These are phyloP conservation scores for Gnathonemus longibarbis DNA, from an alignment of 2,113 vertebrate genomes.

Conservation along the genomic window DNA sequence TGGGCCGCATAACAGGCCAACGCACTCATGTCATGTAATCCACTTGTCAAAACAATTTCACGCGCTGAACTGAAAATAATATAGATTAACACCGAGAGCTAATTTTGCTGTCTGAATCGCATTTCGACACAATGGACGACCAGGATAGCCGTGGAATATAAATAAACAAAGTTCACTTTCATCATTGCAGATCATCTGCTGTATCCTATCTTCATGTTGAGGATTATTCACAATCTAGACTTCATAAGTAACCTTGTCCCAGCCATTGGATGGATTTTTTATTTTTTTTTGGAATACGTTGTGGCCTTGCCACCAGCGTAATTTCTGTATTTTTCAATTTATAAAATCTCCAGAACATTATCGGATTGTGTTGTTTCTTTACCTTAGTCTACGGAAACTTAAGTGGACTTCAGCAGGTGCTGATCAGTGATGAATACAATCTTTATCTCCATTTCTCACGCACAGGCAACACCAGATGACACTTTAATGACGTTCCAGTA, in stretches of 20 bases:
- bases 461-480: not conserved
- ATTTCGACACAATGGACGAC: not conserved
- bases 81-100: conserved; percentile 10
- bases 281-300: not conserved
- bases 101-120: not conserved
- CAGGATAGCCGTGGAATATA: not conserved
- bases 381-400: not conserved
- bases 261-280: not conserved
- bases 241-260: not conserved
- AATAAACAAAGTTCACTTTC: not conserved
- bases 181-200: not conserved
- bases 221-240: not conserved
- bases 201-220: not conserved
- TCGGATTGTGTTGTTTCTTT: not conserved
- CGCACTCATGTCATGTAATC: conserved; percentile 43
- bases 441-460: not conserved
- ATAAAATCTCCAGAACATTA: not conserved
- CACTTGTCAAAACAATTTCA: conserved; percentile 47
- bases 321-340: not conserved
- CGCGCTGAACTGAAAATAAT: conserved; percentile 18
- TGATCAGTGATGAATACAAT: not conserved
- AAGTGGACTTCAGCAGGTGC: not conserved
- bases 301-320: not conserved
- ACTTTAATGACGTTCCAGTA: not conserved
- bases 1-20: conserved; percentile 32